Conservation (phyloP, 2,797 vertebrate species). For the Neosilurus mollespiculum region DNA sequence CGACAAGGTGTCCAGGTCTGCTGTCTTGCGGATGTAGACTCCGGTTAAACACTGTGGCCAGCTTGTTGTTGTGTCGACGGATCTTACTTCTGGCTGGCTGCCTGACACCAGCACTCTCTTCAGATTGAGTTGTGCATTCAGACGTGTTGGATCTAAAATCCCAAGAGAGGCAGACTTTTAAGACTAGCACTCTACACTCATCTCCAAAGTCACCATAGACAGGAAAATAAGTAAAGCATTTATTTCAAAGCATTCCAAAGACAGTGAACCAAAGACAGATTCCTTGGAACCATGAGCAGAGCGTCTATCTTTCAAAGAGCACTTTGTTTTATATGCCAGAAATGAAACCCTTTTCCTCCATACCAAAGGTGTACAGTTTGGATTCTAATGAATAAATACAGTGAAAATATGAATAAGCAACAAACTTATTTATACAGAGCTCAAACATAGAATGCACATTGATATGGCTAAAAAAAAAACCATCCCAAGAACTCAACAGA, state of each 20-base stretch:
- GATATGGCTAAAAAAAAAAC: not conserved
- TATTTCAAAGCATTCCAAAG: conserved; percentile 36
- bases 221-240: conserved; percentile 16
- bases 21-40: conserved; percentile 65
- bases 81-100: conserved; percentile 81
- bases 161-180: conserved; percentile 4
- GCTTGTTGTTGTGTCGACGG: conserved; percentile 77
- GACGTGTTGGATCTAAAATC: conserved; percentile 73
- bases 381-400: not conserved
- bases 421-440: not conserved
- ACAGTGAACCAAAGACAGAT: conserved; percentile 13
- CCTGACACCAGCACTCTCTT: conserved; percentile 70
- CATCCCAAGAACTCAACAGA: not conserved
- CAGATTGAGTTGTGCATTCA: conserved; percentile 66
- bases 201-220: not conserved
- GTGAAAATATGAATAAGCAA: not conserved
- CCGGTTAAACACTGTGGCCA: conserved; percentile 73
- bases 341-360: not conserved
- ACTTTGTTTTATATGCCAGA: conserved; percentile 35
- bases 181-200: conserved; percentile 13
- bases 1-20: conserved; percentile 25
- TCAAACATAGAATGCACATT: not conserved
- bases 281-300: not conserved
- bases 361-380: not conserved
- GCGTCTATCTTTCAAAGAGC: conserved; percentile 22